phyloP scores from a whole-genome alignment of 35 echinoderm and acorn worm species.

The Amphiura filiformis region DNA sequence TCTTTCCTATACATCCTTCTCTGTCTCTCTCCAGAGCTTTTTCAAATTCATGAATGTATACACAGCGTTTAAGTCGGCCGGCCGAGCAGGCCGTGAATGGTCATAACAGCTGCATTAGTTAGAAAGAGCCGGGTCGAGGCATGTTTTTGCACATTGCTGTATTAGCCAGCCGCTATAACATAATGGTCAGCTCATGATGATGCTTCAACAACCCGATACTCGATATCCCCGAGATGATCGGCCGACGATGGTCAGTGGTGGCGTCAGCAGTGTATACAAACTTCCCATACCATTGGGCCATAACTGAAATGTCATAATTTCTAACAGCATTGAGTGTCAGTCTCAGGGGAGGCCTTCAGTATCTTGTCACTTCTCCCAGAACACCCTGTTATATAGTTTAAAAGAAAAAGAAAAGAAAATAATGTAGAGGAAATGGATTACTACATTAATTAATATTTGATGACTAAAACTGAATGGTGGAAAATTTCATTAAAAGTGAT shows the following conservation, averaged over 20 bases:
- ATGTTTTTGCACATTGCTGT: background rate
- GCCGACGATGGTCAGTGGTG: background rate
- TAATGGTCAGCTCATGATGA: slow-evolving; percentile 11
- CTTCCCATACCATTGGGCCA: background rate
- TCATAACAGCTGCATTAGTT: background rate
- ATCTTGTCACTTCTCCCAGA: background rate
- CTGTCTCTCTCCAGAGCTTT: background rate
- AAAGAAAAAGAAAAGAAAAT: background rate
- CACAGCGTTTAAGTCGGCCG: background rate
- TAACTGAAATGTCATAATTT: slow-evolving; percentile 8
- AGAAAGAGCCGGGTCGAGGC: background rate
- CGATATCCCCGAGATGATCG: background rate
- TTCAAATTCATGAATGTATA: slow-evolving; percentile 7
- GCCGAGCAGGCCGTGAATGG: background rate
- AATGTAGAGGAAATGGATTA: background rate
- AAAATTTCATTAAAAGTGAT: background rate
- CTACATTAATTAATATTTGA: slow-evolving; percentile 1
- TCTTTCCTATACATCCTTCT: background rate
- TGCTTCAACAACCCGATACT: background rate
- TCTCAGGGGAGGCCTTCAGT: background rate
- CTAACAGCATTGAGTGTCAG: background rate
- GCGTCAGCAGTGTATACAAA: background rate
- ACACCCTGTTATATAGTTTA: background rate
- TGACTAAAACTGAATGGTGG: background rate
- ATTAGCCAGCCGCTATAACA: background rate